Evolutionary conservation across 2,113 vertebrate genomes (phyloP).

Genomic region (Actenoides lindsayi): DNA sequence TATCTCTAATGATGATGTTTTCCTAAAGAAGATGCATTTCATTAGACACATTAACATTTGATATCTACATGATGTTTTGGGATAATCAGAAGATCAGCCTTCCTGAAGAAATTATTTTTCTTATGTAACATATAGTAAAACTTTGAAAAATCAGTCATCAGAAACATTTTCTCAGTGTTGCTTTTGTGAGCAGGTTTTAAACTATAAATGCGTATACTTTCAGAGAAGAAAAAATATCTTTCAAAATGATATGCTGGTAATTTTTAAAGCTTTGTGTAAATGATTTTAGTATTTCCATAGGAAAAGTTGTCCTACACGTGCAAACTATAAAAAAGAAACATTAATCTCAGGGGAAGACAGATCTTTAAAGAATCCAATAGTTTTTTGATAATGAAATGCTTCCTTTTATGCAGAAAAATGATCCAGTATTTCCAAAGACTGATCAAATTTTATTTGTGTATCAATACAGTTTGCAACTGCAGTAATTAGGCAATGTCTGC

Average conservation of each 20-base stretch:
- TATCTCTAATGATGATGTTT: background rate
- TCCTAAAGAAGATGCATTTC: background rate
- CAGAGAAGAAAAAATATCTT: background rate
- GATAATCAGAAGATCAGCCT: background rate
- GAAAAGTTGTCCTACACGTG: background rate
- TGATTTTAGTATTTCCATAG: background rate
- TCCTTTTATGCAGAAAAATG: background rate
- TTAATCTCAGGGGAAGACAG: background rate
- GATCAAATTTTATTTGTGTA: background rate
- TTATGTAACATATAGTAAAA: background rate
- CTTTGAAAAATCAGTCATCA: background rate
- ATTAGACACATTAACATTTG: background rate
- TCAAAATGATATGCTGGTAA: background rate
- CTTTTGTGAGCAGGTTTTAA: background rate
- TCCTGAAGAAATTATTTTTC: background rate
- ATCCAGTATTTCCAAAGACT: background rate
- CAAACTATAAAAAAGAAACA: background rate
- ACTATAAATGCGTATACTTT: background rate
- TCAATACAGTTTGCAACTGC: background rate
- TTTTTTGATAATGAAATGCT: background rate
- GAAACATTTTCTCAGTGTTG: background rate
- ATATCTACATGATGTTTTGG: background rate
- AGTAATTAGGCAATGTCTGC: background rate
- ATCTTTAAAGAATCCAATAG: background rate
- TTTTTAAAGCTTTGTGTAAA: background rate